Evolutionary conservation across 2,113 vertebrate species (phyloP).

Genomic region (Cyanistes caeruleus): DNA sequence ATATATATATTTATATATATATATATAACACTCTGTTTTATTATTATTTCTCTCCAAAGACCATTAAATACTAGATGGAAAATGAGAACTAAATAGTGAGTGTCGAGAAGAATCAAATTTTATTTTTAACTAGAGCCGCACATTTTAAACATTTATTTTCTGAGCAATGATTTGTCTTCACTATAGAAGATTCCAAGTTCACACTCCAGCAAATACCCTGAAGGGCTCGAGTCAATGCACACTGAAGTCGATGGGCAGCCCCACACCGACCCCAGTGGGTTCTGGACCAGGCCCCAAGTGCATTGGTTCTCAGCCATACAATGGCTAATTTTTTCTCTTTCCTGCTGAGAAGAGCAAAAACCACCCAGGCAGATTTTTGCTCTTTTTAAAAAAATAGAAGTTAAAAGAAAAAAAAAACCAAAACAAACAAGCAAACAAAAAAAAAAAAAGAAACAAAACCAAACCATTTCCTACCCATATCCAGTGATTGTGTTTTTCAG

Average conservation of each 20-base stretch:
- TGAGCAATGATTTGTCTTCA: slow-evolving; percentile 70
- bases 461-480: slow-evolving; percentile 67
- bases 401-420: neutral
- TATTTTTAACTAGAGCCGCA: slow-evolving; percentile 50
- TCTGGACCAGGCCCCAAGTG: slow-evolving; percentile 48
- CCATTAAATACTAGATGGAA: slow-evolving; percentile 91
- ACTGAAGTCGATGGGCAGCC: neutral
- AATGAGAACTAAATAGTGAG: slow-evolving; percentile 76
- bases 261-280: neutral
- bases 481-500: slow-evolving; percentile 75
- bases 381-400: slow-evolving; percentile 2
- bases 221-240: neutral
- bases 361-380: slow-evolving; percentile 50
- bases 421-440: neutral
- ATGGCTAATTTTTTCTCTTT: slow-evolving; percentile 69
- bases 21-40: slow-evolving; percentile 84
- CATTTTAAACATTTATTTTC: slow-evolving; percentile 66
- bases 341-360: slow-evolving; percentile 68
- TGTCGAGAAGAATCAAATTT: slow-evolving; percentile 62
- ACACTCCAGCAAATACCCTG: slow-evolving; percentile 60
- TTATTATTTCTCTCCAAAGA: slow-evolving; percentile 82
- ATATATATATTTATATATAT: slow-evolving; percentile 77
- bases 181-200: slow-evolving; percentile 67
- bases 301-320: slow-evolving; percentile 71
- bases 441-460: neutral